Percentiles rank a stretch among this genome's conserved stretches.
Conservation (phyloP, 2,113 vertebrate genomes). For the Takifugu bimaculatus region DNA sequence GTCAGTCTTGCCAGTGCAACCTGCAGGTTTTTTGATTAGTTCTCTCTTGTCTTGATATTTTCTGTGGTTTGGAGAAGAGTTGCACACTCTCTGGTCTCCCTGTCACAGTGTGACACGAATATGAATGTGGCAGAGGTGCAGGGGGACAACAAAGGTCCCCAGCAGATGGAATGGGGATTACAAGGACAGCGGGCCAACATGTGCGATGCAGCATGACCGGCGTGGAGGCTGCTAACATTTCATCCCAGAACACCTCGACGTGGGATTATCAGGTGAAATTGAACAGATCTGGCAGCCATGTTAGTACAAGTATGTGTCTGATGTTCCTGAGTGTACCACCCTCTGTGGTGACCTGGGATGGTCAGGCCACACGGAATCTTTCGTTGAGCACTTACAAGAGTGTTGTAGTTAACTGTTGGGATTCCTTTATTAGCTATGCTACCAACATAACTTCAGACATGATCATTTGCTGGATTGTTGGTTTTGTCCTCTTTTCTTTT, state of each 20-base stretch:
- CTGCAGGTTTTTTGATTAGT: slow-evolving; percentile 33
- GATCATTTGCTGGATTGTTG: not conserved
- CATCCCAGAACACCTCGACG: slow-evolving; percentile 32
- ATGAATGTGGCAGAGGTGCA: slow-evolving; percentile 45
- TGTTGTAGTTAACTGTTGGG: no score
- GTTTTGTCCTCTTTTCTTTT: not conserved
- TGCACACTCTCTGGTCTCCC: slow-evolving; percentile 15
- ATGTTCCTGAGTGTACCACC: not conserved
- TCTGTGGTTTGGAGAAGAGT: slow-evolving; percentile 38
- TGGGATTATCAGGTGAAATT: slow-evolving; percentile 41
- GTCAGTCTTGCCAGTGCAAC: slow-evolving; percentile 32
- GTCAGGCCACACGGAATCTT: no score
- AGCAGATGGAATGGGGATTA: slow-evolving; percentile 64
- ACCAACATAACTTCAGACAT: not conserved
- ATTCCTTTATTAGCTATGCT: not conserved
- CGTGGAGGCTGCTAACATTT: slow-evolving; percentile 48
- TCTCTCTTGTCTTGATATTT: slow-evolving; percentile 37
- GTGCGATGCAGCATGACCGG: slow-evolving; percentile 47
- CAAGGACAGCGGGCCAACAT: slow-evolving; percentile 57
- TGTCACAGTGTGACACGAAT: slow-evolving; percentile 41
- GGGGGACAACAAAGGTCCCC: slow-evolving; percentile 42
- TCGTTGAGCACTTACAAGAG: no score
- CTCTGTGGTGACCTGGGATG: no score
- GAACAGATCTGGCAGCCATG: slow-evolving; percentile 22
- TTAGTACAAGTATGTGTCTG: slow-evolving; percentile 5